A percentile compares a stretch with the other conserved stretches of the same genome.
Conservation (phyloP, 2,797 vertebrate genomes). For the Argya squamiceps region DNA sequence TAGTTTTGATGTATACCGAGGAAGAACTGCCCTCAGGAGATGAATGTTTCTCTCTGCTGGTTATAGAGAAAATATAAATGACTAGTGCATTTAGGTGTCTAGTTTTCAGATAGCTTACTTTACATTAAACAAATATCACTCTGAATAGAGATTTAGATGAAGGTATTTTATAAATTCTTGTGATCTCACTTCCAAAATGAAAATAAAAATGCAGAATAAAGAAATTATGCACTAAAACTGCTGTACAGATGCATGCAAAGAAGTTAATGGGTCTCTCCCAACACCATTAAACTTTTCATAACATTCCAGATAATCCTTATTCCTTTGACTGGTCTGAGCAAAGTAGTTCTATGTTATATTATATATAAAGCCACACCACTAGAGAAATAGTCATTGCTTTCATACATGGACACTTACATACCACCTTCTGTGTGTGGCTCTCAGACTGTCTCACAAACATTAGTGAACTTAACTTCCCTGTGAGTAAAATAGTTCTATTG, state of each 20-base stretch:
- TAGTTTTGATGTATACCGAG: constrained; percentile 11
- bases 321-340: neutral
- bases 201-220: neutral
- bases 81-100: neutral
- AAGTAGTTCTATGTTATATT: neutral
- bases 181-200: constrained; percentile 1
- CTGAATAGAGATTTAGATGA: neutral
- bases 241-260: neutral
- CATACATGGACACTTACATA: neutral
- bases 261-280: neutral
- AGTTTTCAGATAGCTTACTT: constrained; percentile 4
- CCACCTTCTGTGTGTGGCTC: neutral
- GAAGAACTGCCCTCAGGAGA: constrained; percentile 25
- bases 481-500: neutral
- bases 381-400: neutral
- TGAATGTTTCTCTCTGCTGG: neutral
- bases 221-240: neutral
- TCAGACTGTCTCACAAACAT: neutral
- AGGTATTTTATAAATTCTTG: neutral
- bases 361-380: neutral
- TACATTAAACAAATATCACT: neutral
- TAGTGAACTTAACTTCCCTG: neutral
- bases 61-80: neutral
- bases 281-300: neutral
- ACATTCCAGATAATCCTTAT: neutral